Percentiles rank a stretch among this genome's conserved stretches.
These are phyloP conservation scores for Amphiprion clarkii DNA, from an alignment of 2,797 vertebrate genomes.

Conservation along the genomic window DNA sequence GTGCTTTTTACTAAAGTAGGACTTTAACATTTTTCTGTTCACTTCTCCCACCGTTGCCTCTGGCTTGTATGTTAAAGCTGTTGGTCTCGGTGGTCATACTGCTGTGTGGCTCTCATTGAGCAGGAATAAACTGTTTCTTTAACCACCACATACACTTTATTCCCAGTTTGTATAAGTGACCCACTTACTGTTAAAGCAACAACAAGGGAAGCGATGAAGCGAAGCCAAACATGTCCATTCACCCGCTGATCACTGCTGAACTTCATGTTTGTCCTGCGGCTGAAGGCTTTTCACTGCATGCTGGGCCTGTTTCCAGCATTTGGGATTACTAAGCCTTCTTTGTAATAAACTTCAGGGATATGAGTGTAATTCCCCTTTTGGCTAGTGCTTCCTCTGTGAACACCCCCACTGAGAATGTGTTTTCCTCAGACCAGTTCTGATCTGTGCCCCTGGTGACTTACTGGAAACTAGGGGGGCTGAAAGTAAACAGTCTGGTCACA, in stretches of 20 bases:
- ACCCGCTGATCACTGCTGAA: background rate
- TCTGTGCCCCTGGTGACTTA: background rate
- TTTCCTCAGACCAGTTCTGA: constrained; percentile 10
- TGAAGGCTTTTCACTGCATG: constrained; percentile 5
- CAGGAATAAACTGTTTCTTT: background rate
- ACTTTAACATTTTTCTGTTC: too few species aligned
- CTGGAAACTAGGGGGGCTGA: constrained; percentile 25
- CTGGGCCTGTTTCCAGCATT: constrained; percentile 22
- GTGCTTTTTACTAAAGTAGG: too few species aligned
- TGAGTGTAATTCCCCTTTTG: constrained; percentile 12
- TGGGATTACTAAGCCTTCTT: background rate
- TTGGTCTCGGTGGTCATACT: background rate
- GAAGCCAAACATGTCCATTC: constrained; percentile 6
- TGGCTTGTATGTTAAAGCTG: background rate
- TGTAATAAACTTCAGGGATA: background rate
- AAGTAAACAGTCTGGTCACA: constrained; percentile 16
- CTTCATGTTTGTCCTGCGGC: background rate
- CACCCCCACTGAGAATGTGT: background rate
- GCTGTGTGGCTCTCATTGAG: too few species aligned
- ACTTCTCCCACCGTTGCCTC: too few species aligned
- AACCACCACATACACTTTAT: background rate
- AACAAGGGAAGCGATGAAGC: constrained; percentile 11
- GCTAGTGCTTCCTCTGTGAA: background rate
- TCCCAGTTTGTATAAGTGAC: constrained; percentile 20
- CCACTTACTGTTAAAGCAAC: constrained; percentile 26